These are phyloP conservation scores for Ophthalmolycus amberensis DNA, from an alignment of 2,113 vertebrate species.

Conservation along the genomic window DNA sequence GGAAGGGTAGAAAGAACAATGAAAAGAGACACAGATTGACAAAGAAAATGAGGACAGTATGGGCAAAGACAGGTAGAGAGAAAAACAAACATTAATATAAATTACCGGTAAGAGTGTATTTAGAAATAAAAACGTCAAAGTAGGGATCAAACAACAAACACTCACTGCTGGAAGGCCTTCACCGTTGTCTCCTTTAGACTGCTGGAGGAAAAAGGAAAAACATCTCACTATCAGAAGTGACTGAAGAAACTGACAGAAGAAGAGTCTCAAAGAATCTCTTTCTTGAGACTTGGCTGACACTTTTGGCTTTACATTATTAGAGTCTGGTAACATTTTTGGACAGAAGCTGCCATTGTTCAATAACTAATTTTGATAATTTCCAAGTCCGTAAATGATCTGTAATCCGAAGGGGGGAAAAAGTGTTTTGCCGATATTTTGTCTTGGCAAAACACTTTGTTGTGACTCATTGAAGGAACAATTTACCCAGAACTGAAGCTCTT, in stretches of 20 bases:
- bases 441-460: neutral
- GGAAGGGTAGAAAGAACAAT: neutral
- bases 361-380: neutral
- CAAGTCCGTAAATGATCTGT: neutral
- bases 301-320: neutral
- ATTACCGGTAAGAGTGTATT: neutral
- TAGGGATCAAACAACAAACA: neutral
- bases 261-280: neutral
- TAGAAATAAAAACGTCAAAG: neutral
- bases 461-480: neutral
- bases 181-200: slow-evolving; percentile 62
- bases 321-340: neutral
- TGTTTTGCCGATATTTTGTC: neutral
- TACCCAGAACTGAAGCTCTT: neutral
- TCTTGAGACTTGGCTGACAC: neutral
- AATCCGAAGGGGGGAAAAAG: neutral
- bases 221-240: neutral
- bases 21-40: neutral
- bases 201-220: slow-evolving; percentile 8
- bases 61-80: neutral
- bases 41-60: neutral
- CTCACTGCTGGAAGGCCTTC: slow-evolving; percentile 66
- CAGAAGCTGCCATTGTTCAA: neutral
- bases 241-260: neutral
- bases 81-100: neutral